Evolutionary conservation across 2,797 vertebrate genomes (phyloP).

Genomic region (Sparidentex hasta): DNA sequence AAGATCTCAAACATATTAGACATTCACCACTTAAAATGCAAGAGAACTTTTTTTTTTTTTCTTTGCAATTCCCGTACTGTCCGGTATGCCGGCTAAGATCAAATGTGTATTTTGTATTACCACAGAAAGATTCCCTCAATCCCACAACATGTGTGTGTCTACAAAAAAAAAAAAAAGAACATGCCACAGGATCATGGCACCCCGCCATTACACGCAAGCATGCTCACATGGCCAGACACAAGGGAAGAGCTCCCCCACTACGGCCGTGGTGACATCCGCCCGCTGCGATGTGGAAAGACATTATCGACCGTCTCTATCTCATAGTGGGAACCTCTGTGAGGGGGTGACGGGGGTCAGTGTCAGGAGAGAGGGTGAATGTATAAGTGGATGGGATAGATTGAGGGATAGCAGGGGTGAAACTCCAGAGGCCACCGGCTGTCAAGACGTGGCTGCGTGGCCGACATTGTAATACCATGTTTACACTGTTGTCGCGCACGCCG

Average conservation of each 20-base stretch:
- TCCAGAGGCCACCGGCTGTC: constrained; percentile 55
- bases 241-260: constrained; percentile 55
- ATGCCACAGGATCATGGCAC: not conserved
- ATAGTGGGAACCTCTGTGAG: constrained; percentile 40
- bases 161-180: constrained; percentile 6
- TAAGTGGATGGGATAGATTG: constrained; percentile 64
- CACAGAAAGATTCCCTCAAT: not conserved
- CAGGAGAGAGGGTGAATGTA: constrained; percentile 53
- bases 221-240: constrained; percentile 26
- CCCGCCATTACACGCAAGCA: not conserved
- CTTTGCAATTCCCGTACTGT: not conserved
- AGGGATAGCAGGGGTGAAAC: constrained; percentile 55
- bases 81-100: not conserved
- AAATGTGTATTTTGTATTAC: not conserved
- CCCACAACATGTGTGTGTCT: no score
- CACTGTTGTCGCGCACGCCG: constrained; percentile 13
- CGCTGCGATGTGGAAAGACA: constrained; percentile 57
- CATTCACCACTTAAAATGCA: not conserved
- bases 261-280: constrained; percentile 49
- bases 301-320: constrained; percentile 71
- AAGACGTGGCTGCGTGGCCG: constrained; percentile 23
- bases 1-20: not conserved
- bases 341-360: constrained; percentile 67
- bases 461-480: constrained; percentile 50
- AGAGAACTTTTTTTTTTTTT: not conserved